Percentiles rank a stretch among this genome's conserved stretches.
Evolutionary conservation across 37 sponge, comb jelly and placozoan genomes (phyloP).

Genomic region (Oscarella lobularis): DNA sequence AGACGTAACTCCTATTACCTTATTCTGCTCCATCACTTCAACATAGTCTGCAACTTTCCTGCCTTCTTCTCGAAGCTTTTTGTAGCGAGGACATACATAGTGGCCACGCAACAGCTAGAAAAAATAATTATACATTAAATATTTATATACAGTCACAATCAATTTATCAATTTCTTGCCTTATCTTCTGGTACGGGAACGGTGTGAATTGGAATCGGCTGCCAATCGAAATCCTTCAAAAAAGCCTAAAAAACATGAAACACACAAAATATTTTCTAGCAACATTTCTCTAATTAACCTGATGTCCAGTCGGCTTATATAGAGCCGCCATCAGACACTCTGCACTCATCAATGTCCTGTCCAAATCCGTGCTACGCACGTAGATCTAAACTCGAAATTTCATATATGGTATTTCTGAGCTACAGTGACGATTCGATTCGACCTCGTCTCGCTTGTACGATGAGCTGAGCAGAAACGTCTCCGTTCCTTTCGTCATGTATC

Average conservation of each 20-base stretch:
- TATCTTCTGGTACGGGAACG: conserved; percentile 37
- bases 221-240: conserved; percentile 38
- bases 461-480: not conserved
- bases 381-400: conserved; percentile 21
- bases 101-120: not conserved
- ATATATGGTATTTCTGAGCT: not conserved
- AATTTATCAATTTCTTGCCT: no score
- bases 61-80: not conserved
- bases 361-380: conserved; percentile 77
- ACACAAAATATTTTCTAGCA: not conserved
- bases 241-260: conserved; percentile 14
- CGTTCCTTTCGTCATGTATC: not conserved
- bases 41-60: not conserved
- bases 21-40: not conserved
- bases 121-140: not conserved
- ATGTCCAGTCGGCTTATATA: conserved; percentile 44
- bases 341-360: conserved; percentile 98
- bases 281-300: conserved; percentile 13
- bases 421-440: no score
- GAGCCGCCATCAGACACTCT: conserved; percentile 43
- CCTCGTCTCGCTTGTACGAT: not conserved
- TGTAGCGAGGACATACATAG: not conserved
- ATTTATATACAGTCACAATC: conserved; percentile 1
- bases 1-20: no score
- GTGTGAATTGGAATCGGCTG: conserved; percentile 93